Conservation (phyloP, 2,888 invertebrate genomes). For the Schizaphis graminum region DNA sequence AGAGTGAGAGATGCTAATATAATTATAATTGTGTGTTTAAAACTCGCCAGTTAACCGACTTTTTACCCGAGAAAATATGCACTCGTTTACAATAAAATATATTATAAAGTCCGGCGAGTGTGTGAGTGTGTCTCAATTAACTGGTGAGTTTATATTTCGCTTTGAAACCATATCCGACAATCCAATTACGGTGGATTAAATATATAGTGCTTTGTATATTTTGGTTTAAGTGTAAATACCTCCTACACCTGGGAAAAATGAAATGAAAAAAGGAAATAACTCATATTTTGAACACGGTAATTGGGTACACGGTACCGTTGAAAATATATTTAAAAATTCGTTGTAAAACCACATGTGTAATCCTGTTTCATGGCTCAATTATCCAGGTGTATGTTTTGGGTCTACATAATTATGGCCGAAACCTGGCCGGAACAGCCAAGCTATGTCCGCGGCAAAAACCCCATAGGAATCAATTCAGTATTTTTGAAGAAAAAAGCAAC, state of each 20-base stretch:
- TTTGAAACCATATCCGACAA: background rate
- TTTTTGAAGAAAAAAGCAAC: background rate
- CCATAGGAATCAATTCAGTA: background rate
- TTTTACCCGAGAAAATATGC: background rate
- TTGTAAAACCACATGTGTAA: background rate
- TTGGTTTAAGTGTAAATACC: background rate
- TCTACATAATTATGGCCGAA: background rate
- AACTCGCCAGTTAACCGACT: background rate
- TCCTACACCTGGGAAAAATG: background rate
- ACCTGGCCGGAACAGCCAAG: background rate
- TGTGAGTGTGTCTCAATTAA: background rate
- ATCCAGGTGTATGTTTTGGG: background rate
- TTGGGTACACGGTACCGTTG: background rate
- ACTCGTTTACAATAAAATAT: background rate
- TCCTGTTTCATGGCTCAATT: background rate
- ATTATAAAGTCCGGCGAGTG: too few species aligned
- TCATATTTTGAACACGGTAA: background rate
- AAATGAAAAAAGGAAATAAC: background rate
- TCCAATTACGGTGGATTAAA: background rate
- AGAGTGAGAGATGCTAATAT: background rate
- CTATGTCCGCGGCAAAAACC: background rate
- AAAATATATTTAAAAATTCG: background rate
- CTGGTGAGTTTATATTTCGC: background rate
- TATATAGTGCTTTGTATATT: background rate
- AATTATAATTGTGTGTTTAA: background rate